These are phyloP conservation scores for Galemys pyrenaicus DNA, from an alignment of 2,113 vertebrate species.

Conservation along the genomic window DNA sequence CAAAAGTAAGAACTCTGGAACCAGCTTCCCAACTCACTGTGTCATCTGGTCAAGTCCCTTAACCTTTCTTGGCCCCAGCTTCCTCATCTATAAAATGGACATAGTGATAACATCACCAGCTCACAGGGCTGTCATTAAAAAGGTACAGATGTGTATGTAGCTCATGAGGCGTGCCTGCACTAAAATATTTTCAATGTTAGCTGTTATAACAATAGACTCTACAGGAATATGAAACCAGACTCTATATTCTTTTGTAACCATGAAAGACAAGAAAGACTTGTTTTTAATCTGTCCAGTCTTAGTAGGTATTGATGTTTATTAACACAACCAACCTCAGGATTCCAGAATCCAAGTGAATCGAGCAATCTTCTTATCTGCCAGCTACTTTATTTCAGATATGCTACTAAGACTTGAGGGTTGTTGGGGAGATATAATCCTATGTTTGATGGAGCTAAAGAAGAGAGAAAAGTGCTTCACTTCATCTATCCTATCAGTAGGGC, in stretches of 20 bases:
- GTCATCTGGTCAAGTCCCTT: neutral
- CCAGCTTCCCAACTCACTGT: neutral
- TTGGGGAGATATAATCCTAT: neutral
- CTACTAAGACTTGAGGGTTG: neutral
- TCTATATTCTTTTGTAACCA: neutral
- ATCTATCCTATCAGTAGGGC: neutral
- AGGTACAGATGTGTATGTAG: neutral
- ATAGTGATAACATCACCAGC: neutral
- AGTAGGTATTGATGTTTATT: neutral
- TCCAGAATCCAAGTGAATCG: neutral
- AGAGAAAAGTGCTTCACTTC: neutral
- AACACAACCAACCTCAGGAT: neutral
- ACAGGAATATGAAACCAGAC: neutral
- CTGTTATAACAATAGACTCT: neutral
- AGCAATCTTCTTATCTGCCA: neutral
- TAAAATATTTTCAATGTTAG: neutral
- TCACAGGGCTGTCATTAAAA: neutral
- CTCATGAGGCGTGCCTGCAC: neutral
- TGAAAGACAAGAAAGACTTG: neutral
- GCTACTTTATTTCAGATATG: neutral
- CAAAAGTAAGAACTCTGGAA: neutral
- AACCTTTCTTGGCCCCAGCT: neutral
- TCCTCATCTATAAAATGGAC: neutral
- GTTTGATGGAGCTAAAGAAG: neutral
- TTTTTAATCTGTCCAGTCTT: neutral